These are phyloP conservation scores for Callaeas wilsoni DNA, from an alignment of 2,113 vertebrate species.

Conservation along the genomic window DNA sequence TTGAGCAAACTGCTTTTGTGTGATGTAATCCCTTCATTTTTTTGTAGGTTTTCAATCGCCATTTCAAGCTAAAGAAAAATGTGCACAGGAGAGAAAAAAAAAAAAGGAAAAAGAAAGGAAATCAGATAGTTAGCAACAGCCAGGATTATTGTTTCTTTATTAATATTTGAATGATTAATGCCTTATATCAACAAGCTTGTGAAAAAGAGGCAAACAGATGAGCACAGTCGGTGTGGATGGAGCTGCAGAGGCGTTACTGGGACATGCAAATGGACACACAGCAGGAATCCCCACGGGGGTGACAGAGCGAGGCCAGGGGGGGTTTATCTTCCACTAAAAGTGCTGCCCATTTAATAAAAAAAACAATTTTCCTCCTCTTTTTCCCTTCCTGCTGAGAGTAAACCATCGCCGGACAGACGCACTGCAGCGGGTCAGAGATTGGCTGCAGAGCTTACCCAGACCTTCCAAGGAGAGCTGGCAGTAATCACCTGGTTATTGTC, in stretches of 20 bases:
- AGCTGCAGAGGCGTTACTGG: conserved; percentile 6
- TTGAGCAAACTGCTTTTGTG: conserved; percentile 99
- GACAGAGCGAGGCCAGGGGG: neutral
- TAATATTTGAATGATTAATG: conserved; percentile 59
- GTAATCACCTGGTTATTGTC: neutral
- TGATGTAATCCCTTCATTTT: conserved; percentile 97
- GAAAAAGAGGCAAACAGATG: conserved; percentile 5
- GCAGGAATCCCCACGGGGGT: neutral
- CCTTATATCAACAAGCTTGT: neutral
- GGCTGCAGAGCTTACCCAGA: neutral
- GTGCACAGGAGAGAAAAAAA: conserved; percentile 67
- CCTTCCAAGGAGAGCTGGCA: neutral
- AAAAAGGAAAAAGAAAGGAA: conserved; percentile 78
- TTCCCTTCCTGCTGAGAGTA: neutral
- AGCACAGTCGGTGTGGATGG: neutral
- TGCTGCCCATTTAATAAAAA: neutral
- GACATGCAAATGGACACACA: neutral
- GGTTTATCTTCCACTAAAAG: neutral
- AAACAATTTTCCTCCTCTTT: neutral
- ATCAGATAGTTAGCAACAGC: conserved; percentile 89
- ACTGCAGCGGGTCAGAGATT: neutral
- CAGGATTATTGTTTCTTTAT: conserved; percentile 63
- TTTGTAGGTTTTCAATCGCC: conserved; percentile 99
- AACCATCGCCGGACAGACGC: neutral
- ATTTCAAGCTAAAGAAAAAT: conserved; percentile 95